Evolutionary conservation across 2,797 vertebrate species (phyloP).

Genomic region (Megaceryle alcyon): DNA sequence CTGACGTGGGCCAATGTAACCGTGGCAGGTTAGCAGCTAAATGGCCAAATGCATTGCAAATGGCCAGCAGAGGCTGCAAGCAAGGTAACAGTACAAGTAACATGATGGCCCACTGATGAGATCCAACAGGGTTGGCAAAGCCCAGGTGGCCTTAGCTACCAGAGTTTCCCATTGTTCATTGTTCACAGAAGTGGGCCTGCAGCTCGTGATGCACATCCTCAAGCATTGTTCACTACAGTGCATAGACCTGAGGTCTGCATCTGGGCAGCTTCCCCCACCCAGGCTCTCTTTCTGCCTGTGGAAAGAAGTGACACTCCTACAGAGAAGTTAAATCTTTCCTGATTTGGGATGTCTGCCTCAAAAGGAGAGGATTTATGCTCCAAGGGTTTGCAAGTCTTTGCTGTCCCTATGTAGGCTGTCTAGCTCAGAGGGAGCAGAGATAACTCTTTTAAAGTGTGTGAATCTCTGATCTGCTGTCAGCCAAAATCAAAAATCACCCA

Average conservation of each 20-base stretch:
- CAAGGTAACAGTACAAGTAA: not conserved
- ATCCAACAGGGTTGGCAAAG: not conserved
- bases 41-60: rapidly evolving
- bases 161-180: not conserved
- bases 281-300: not conserved
- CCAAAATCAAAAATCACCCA: not conserved
- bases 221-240: not conserved
- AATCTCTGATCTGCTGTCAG: not conserved
- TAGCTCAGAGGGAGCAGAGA: not conserved
- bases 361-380: not conserved
- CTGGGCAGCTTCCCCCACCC: not conserved
- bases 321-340: not conserved
- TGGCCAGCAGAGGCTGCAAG: not conserved
- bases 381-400: not conserved
- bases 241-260: not conserved
- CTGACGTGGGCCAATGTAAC: not conserved
- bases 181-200: not conserved
- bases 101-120: not conserved
- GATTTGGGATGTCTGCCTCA: not conserved
- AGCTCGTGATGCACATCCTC: not conserved
- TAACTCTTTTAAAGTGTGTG: not conserved
- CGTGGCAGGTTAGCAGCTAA: not conserved
- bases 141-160: not conserved
- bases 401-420: not conserved
- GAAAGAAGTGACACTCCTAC: not conserved